phyloP scores from a whole-genome alignment of 2,797 vertebrate species.

The Pyrocephalus nanus region DNA sequence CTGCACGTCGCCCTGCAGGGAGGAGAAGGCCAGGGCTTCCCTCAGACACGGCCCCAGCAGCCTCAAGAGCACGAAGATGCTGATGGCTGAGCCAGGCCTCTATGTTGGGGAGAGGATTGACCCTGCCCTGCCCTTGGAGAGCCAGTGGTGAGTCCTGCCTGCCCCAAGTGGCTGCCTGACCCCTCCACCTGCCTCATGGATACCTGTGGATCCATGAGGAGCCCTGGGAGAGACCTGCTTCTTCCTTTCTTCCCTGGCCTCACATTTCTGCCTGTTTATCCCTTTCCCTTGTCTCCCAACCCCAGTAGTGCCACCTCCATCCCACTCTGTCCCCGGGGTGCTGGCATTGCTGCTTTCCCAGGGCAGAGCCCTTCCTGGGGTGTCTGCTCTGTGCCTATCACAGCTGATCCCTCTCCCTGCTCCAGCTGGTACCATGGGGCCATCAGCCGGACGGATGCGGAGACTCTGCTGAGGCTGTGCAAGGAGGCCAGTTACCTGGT shows the following conservation, averaged over 20 bases:
- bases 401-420: not conserved
- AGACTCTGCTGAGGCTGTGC: slow-evolving; percentile 93
- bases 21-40: slow-evolving; percentile 85
- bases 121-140: slow-evolving; percentile 91
- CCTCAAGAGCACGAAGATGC: slow-evolving; percentile 87
- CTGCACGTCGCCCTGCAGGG: slow-evolving; percentile 87
- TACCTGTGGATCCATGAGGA: not conserved
- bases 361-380: not conserved
- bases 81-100: slow-evolving; percentile 82
- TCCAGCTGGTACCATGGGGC: slow-evolving; percentile 97
- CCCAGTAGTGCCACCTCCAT: rapidly evolving
- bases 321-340: not conserved
- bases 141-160: slow-evolving; percentile 91
- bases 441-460: slow-evolving; percentile 94
- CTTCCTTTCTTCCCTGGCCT: not conserved
- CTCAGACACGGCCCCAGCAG: slow-evolving; percentile 87
- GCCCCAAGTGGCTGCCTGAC: not conserved
- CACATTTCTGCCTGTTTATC: not conserved
- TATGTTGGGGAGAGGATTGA: slow-evolving; percentile 90
- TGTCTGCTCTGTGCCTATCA: not conserved
- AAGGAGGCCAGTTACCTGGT: slow-evolving; percentile 99
- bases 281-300: not conserved
- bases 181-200: not conserved
- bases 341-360: not conserved
- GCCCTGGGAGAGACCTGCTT: not conserved